Conservation (phyloP, 1,140 invertebrate species). For the Lepidotrigona ventralis region DNA sequence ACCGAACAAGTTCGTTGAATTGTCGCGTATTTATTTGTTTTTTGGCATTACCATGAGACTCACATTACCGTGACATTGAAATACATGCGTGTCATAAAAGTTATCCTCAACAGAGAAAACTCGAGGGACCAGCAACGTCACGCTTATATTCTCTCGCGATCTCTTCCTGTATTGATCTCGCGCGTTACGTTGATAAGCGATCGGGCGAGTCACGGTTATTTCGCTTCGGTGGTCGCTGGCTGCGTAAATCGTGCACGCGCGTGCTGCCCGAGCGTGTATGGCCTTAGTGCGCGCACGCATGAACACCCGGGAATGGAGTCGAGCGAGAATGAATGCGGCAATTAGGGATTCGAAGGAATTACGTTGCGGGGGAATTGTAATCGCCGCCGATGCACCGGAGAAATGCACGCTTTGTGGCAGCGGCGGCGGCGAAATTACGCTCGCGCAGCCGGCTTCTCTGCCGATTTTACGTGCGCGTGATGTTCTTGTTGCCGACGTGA, state of each 20-base stretch:
- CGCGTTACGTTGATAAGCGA: conserved; percentile 45
- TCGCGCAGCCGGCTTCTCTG: not conserved
- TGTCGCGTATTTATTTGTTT: too few species aligned
- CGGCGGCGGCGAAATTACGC: not conserved
- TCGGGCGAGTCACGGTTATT: conserved; percentile 54
- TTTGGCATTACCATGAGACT: too few species aligned
- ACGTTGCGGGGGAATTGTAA: conserved; percentile 30
- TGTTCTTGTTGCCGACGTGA: not conserved
- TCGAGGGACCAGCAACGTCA: conserved; percentile 5
- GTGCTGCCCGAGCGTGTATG: conserved; percentile 34
- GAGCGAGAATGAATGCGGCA: conserved; percentile 51
- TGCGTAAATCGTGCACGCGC: conserved; percentile 30
- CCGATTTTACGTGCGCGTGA: not conserved
- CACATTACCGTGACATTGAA: too few species aligned
- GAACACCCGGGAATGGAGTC: conserved; percentile 18
- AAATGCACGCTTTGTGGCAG: not conserved
- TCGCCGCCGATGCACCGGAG: not conserved
- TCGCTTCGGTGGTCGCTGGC: conserved; percentile 16
- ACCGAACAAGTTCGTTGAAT: too few species aligned
- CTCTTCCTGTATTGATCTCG: conserved; percentile 50
- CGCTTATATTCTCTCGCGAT: conserved; percentile 20
- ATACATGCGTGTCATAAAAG: too few species aligned
- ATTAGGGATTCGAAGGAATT: conserved; percentile 46
- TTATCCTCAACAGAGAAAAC: too few species aligned
- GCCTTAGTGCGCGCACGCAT: conserved; percentile 32